These are phyloP conservation scores for Acrocephalus arundinaceus DNA, from an alignment of 2,113 vertebrate genomes.

Conservation along the genomic window DNA sequence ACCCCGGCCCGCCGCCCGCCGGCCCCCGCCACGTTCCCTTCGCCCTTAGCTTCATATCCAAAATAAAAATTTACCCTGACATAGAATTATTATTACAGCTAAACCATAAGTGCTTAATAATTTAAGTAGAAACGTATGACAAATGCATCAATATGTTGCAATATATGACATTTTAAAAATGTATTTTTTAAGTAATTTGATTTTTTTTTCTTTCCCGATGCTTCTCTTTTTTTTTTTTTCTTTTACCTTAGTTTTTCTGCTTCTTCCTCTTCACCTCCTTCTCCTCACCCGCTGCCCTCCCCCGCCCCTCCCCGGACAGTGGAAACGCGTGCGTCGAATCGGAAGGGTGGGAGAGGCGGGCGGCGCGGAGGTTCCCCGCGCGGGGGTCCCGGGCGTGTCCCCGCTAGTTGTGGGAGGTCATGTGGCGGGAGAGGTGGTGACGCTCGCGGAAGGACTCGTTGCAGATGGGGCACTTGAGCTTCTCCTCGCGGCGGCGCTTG, in stretches of 20 bases:
- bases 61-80: constrained; percentile 96
- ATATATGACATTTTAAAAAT: constrained; percentile 87
- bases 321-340: constrained; percentile 84
- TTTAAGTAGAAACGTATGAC: constrained; percentile 94
- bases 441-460: constrained; percentile 96
- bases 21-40: constrained; percentile 67
- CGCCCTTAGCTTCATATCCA: constrained; percentile 83
- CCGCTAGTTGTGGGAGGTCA: constrained; percentile 95
- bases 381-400: neutral
- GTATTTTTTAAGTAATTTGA: constrained; percentile 72
- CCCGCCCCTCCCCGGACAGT: constrained; percentile 69
- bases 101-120: constrained; percentile 91
- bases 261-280: neutral
- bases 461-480: constrained; percentile 97
- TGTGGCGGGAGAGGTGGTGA: constrained; percentile 96
- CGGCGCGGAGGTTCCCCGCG: neutral
- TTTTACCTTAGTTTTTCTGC: neutral
- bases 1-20: constrained; percentile 51
- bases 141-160: constrained; percentile 93
- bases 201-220: neutral
- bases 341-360: neutral
- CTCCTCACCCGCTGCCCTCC: neutral
- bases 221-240: neutral
- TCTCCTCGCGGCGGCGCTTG: constrained; percentile 93
- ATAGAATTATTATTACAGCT: constrained; percentile 87